Evolutionary conservation across 92 coral and sea anemone genomes (phyloP), one percentile per base, ranked within the genome.

Genomic region (Zoanthus sansibaricus): DNA sequence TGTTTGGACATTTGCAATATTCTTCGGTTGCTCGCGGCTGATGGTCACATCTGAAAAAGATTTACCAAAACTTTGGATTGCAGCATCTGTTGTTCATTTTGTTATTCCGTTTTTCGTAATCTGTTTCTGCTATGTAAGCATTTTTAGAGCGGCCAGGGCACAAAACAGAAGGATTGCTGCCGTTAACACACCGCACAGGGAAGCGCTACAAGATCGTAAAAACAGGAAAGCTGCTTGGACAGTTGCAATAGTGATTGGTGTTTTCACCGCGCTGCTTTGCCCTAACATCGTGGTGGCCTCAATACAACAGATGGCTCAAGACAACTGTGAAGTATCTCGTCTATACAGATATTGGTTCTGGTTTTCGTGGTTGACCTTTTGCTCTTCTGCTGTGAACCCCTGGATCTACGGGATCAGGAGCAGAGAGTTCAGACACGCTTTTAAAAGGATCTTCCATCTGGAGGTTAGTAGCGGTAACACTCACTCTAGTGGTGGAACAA

Each of bases 151-250:
- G 59, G 85, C 85, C 25, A 64, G 56, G 42, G 10, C 9, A 14
- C 85, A 80, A 14, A 80, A 21, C 66, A 80, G 21, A 9, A 64
- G 85, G 61, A 80, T 80, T 12, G 85, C 59, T 6, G 64, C 85
- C n/a, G 54, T 64, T 12, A 80, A 64, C 44, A 66, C 74, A 32
- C 70, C 85, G 21, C 46, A 80, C 75, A 47, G 85, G 4, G 45
- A 64, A 66, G 61, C 75, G 20, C 61, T 20, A 18, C 75, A 25
- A 49, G 75, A 80, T 9, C 75, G 75, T 6, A 80, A 80, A 47
- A 80, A 80, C 47, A 80, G 85, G 46, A 80, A 64, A 66, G 85
- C 85, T 49, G 85, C 85, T 13, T 67, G 85, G 85, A 80, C 85
- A 25, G 85, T 80, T 3, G 85, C 85, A 4, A 80, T 80, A 11